Evolutionary conservation across 2,888 invertebrate genomes (phyloP).

Genomic region (Carcina quercana): DNA sequence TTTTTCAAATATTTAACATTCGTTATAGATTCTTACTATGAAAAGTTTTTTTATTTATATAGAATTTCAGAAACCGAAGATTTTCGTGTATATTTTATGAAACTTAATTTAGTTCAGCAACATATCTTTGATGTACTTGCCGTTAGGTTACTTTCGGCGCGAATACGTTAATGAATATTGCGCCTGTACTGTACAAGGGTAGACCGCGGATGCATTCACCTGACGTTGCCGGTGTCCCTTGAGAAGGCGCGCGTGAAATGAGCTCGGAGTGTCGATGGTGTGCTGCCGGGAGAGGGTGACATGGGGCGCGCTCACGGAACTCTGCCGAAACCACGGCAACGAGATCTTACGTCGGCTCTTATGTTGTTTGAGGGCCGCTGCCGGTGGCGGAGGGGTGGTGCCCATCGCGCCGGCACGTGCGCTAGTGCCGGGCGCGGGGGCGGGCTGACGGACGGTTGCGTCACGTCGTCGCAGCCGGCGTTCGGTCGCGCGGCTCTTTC

Average conservation of each 20-base stretch:
- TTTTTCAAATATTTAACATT: too few relatives aligned
- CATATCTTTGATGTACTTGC: too few relatives aligned
- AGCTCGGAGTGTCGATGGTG: conserved; percentile 92
- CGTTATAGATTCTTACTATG: too few relatives aligned
- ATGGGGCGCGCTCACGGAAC: conserved; percentile 82
- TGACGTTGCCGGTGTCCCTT: conserved; percentile 77
- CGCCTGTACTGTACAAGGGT: conserved; percentile 13
- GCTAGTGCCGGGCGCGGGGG: conserved; percentile 27
- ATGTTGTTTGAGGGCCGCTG: conserved; percentile 62
- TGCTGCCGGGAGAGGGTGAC: conserved; percentile 87
- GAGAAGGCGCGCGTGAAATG: conserved; percentile 85
- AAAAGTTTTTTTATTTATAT: too few relatives aligned
- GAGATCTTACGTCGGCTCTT: conserved; percentile 90
- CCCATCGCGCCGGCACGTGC: conserved; percentile 46
- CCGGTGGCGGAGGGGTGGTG: conserved; percentile 33
- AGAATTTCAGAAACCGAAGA: too few relatives aligned
- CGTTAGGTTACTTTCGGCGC: too few relatives aligned
- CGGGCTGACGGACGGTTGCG: conserved; percentile 32
- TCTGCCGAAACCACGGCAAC: conserved; percentile 91
- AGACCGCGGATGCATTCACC: conserved; percentile 38
- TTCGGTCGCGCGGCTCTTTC: conserved; percentile 44
- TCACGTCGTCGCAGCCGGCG: conserved; percentile 41
- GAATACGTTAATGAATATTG: too few relatives aligned
- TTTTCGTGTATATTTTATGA: too few relatives aligned
- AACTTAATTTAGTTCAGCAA: too few relatives aligned